These are phyloP conservation scores for Philereme transversata DNA, from an alignment of 2,888 invertebrate species.

Conservation along the genomic window DNA sequence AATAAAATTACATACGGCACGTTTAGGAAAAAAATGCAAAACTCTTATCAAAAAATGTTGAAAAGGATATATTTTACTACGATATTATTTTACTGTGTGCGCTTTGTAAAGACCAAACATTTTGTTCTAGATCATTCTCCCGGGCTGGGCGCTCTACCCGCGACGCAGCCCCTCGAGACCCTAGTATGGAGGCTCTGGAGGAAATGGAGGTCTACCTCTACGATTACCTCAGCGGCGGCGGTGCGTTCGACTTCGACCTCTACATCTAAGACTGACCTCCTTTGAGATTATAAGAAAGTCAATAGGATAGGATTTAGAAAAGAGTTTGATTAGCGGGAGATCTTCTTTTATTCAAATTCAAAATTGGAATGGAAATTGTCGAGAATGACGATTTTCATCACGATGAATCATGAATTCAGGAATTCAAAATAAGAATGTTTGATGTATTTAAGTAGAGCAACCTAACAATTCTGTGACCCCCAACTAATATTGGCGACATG, in stretches of 20 bases:
- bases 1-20: too few relatives aligned
- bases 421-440: background rate
- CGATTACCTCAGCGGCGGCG: slow-evolving; percentile 85
- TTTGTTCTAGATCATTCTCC: slow-evolving; percentile 57
- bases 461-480: background rate
- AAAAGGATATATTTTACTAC: background rate
- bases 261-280: slow-evolving; percentile 58
- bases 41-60: background rate
- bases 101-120: background rate
- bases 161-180: slow-evolving; percentile 65
- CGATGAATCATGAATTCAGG: background rate
- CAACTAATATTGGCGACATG: background rate
- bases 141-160: slow-evolving; percentile 80
- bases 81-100: too few relatives aligned
- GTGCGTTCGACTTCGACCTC: slow-evolving; percentile 82
- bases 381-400: too few relatives aligned
- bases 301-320: slow-evolving; percentile 10
- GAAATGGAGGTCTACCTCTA: slow-evolving; percentile 85
- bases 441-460: background rate
- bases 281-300: slow-evolving; percentile 17
- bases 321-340: too few relatives aligned
- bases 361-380: too few relatives aligned
- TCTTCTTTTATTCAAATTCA: too few relatives aligned
- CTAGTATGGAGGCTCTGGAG: slow-evolving; percentile 77
- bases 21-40: too few relatives aligned